A percentile compares a stretch with the other conserved stretches of the same genome.
phyloP scores from a whole-genome alignment of 1,140 invertebrate genomes.

The Listronotus oregonensis region DNA sequence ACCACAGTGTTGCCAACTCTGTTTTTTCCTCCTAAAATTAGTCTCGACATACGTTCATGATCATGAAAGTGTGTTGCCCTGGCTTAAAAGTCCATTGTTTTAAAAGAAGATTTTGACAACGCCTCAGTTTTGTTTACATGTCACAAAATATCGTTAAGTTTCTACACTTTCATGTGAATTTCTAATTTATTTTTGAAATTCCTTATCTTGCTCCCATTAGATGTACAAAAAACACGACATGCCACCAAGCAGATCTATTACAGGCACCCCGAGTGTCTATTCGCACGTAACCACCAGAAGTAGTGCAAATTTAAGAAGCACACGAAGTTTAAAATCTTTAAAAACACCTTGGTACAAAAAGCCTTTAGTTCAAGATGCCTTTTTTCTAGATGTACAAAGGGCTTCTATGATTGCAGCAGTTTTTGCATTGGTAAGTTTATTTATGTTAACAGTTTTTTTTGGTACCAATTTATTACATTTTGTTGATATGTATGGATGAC shows the following conservation, averaged over 20 bases:
- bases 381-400: conserved; percentile 79
- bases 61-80: too few species aligned
- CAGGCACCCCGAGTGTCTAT: conserved; percentile 83
- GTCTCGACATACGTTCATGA: too few species aligned
- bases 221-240: conserved; percentile 57
- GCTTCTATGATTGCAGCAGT: conserved; percentile 73
- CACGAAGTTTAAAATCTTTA: conserved; percentile 75
- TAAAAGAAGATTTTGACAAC: not conserved
- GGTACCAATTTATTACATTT: too few species aligned
- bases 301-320: conserved; percentile 78
- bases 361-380: conserved; percentile 76
- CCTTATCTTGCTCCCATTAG: not conserved
- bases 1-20: too few species aligned
- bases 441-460: too few species aligned
- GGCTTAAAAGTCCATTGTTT: not conserved
- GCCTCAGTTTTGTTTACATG: conserved; percentile 7
- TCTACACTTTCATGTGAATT: not conserved
- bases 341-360: conserved; percentile 84
- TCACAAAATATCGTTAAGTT: not conserved
- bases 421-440: conserved; percentile 72
- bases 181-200: not conserved
- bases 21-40: too few species aligned
- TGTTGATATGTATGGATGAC: too few species aligned
- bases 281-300: conserved; percentile 80
- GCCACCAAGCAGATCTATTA: conserved; percentile 65